Conservation (phyloP, 2,113 vertebrate species). For the Cephalopholis sonnerati region DNA sequence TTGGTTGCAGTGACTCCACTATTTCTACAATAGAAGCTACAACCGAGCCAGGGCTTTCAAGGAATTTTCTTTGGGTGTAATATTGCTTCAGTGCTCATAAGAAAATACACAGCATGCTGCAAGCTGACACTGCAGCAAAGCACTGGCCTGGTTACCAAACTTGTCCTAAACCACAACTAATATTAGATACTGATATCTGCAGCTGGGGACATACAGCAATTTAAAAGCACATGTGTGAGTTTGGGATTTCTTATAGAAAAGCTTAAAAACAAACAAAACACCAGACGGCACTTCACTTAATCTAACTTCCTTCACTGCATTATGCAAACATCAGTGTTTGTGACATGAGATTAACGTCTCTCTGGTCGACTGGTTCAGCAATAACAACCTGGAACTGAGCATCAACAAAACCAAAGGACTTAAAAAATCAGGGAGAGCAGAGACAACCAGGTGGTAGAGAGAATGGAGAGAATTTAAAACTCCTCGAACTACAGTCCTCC, state of each 20-base stretch:
- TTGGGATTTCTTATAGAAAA: background rate
- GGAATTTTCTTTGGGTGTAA: background rate
- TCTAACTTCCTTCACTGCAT: background rate
- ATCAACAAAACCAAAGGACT: background rate
- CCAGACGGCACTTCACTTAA: background rate
- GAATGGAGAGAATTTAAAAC: background rate
- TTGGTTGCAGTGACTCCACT: constrained; percentile 35
- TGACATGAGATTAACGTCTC: background rate
- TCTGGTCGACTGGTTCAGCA: background rate
- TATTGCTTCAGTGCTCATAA: constrained; percentile 4
- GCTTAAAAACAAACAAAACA: background rate
- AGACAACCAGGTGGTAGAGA: background rate
- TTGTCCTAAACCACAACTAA: background rate
- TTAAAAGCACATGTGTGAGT: background rate
- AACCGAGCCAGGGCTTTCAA: background rate
- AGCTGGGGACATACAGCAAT: background rate
- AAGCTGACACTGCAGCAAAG: constrained; percentile 17
- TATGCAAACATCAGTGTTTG: background rate
- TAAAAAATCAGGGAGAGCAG: background rate
- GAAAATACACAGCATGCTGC: constrained; percentile 5
- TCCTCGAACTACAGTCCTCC: background rate
- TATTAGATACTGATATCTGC: background rate
- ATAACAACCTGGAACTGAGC: background rate
- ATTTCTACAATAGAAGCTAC: background rate
- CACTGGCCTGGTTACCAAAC: constrained; percentile 8